A percentile compares a stretch with the other conserved stretches of the same genome.
Evolutionary conservation across 2,888 invertebrate species (phyloP).

Genomic region (Oligia fasciuncula): DNA sequence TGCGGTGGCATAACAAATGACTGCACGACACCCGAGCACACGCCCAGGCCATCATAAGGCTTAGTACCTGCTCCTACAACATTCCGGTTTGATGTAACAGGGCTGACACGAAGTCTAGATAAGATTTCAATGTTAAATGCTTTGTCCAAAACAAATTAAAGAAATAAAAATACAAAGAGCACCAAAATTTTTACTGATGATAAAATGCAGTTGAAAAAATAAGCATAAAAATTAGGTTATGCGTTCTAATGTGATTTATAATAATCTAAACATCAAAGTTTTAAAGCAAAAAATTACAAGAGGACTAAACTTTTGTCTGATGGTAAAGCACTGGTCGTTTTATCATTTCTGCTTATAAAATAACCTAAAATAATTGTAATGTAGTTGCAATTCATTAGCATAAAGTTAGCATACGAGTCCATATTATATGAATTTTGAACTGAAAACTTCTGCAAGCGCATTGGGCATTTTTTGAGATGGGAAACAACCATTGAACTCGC

Average conservation of each 20-base stretch:
- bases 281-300: not conserved
- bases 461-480: too few relatives aligned
- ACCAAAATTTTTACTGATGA: not conserved
- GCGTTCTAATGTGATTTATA: not conserved
- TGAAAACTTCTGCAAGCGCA: too few relatives aligned
- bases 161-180: not conserved
- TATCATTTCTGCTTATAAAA: not conserved
- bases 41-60: slow-evolving; percentile 45
- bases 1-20: slow-evolving; percentile 46
- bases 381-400: not conserved
- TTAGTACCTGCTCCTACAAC: slow-evolving; percentile 56
- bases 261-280: not conserved
- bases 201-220: not conserved
- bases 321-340: not conserved
- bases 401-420: not conserved
- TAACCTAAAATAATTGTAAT: not conserved
- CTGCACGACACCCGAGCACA: slow-evolving; percentile 42
- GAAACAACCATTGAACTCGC: too few relatives aligned
- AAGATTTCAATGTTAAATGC: not conserved
- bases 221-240: not conserved
- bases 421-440: not conserved
- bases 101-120: slow-evolving; percentile 23
- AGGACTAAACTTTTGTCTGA: not conserved
- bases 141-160: not conserved
- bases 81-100: slow-evolving; percentile 53